These are phyloP conservation scores for Hirundo rustica DNA, from an alignment of 2,797 vertebrate species.

Conservation along the genomic window DNA sequence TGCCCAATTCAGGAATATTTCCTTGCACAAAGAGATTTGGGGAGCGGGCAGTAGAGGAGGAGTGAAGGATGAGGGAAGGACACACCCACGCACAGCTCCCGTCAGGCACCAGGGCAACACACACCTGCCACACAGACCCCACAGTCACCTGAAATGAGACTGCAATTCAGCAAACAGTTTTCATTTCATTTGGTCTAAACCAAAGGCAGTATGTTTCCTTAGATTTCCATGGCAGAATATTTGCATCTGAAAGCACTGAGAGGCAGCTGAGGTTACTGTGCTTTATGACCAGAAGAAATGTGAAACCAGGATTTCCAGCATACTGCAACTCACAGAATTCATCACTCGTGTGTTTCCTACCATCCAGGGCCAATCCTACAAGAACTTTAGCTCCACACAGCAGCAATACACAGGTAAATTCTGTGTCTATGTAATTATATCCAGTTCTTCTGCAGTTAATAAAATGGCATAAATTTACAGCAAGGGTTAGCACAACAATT, in stretches of 20 bases:
- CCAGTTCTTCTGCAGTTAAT: not conserved
- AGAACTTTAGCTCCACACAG: not conserved
- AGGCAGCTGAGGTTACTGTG: not conserved
- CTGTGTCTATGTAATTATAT: not conserved
- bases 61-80: not conserved
- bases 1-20: not conserved
- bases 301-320: not conserved
- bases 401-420: not conserved
- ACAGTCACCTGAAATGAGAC: not conserved
- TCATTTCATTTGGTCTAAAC: not conserved
- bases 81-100: fast-evolving
- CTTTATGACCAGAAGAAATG: not conserved
- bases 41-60: not conserved
- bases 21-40: not conserved
- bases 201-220: not conserved
- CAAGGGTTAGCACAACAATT: not conserved
- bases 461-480: not conserved
- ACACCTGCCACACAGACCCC: not conserved
- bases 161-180: not conserved
- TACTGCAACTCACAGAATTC: not conserved
- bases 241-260: not conserved
- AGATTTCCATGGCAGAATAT: not conserved
- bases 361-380: not conserved
- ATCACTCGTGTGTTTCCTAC: not conserved
- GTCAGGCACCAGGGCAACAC: fast-evolving